Percentiles rank a stretch among this genome's conserved stretches.
Evolutionary conservation across 2,888 invertebrate species (phyloP).

Genomic region (Synergus laeviventris): DNA sequence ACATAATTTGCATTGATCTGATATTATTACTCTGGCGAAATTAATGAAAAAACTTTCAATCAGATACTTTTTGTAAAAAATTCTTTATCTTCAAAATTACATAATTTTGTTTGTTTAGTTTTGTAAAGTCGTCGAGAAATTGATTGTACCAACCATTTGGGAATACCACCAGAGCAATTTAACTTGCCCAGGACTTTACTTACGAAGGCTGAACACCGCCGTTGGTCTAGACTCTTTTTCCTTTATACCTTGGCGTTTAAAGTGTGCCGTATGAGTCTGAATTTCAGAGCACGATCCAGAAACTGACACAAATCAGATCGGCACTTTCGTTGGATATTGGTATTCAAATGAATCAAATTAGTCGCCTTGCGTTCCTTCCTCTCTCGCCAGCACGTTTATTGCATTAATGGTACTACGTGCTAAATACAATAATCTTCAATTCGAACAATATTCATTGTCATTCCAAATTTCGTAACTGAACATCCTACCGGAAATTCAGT

Average conservation of each 20-base stretch:
- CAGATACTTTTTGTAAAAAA: not conserved
- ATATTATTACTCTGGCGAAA: not conserved
- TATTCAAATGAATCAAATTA: conserved; percentile 73
- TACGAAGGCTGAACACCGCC: conserved; percentile 19
- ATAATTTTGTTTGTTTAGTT: not conserved
- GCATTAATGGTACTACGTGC: conserved; percentile 33
- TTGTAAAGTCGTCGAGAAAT: not conserved
- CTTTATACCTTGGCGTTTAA: conserved; percentile 30
- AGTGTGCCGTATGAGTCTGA: conserved; percentile 26
- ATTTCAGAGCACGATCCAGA: conserved; percentile 39
- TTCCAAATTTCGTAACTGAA: not conserved
- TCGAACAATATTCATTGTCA: conserved; percentile 6
- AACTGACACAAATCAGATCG: conserved; percentile 40
- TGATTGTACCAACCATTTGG: conserved; percentile 30
- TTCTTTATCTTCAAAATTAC: not conserved
- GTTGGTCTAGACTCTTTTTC: conserved; percentile 23
- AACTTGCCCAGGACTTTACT: conserved; percentile 36
- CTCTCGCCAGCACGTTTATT: conserved; percentile 42
- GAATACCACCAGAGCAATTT: conserved; percentile 25
- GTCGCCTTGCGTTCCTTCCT: conserved; percentile 52
- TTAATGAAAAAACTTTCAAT: not conserved
- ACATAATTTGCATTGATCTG: not conserved
- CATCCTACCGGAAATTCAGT: conserved; percentile 12
- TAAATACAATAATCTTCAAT: conserved; percentile 32
- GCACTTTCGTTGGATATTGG: conserved; percentile 66